Evolutionary conservation across 2,888 invertebrate species (phyloP).

Genomic region (Pseudococcus longispinus): DNA sequence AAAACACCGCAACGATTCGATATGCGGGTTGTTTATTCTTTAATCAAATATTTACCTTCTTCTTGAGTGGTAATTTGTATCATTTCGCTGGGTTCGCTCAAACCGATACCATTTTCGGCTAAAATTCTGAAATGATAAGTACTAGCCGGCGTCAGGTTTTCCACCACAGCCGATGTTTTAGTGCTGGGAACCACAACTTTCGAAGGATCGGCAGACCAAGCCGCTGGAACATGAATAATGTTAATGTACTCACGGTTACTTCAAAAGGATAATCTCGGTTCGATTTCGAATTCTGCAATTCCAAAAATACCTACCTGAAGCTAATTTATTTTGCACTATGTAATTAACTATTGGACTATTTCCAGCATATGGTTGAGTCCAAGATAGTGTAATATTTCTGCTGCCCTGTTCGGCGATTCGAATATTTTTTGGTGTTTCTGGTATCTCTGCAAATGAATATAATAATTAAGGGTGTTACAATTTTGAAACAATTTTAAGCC

Average conservation of each 20-base stretch:
- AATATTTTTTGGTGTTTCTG: slow-evolving; percentile 87
- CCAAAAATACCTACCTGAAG: slow-evolving; percentile 58
- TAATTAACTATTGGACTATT: slow-evolving; percentile 88
- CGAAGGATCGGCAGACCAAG: slow-evolving; percentile 82
- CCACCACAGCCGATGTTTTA: slow-evolving; percentile 81
- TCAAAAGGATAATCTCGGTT: neutral
- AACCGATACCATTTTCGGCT: slow-evolving; percentile 87
- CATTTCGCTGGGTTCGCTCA: slow-evolving; percentile 85
- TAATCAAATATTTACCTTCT: slow-evolving; percentile 68
- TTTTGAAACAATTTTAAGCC: neutral
- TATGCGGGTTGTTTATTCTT: neutral
- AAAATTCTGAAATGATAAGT: slow-evolving; percentile 87
- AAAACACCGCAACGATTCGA: neutral
- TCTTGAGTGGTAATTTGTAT: slow-evolving; percentile 85
- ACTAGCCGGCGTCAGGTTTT: slow-evolving; percentile 83
- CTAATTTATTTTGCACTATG: slow-evolving; percentile 81
- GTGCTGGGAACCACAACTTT: slow-evolving; percentile 83
- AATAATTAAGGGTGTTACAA: neutral
- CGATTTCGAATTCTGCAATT: neutral
- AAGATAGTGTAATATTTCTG: slow-evolving; percentile 82
- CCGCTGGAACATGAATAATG: slow-evolving; percentile 66
- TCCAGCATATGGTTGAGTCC: slow-evolving; percentile 88
- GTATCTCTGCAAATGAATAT: slow-evolving; percentile 71
- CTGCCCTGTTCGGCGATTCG: slow-evolving; percentile 85
- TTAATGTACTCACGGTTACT: neutral